These are phyloP conservation scores for Idaea dimidiata DNA, from an alignment of 2,888 invertebrate genomes.

Conservation along the genomic window DNA sequence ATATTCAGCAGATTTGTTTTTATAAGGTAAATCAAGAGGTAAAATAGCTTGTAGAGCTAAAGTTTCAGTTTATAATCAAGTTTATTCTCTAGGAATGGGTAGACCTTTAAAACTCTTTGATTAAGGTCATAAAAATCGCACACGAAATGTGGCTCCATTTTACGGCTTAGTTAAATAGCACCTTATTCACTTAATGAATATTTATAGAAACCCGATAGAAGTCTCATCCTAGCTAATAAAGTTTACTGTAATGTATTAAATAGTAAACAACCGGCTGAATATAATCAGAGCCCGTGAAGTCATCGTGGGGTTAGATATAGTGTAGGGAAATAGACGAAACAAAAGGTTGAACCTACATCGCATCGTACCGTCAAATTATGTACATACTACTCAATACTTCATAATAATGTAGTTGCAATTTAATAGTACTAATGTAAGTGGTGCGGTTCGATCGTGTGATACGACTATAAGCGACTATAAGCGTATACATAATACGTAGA, in stretches of 20 bases:
- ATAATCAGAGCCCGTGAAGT: not conserved
- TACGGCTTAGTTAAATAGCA: not conserved
- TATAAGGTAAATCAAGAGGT: too few relatives aligned
- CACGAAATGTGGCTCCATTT: not conserved
- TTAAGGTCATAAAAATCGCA: not conserved
- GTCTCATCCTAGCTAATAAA: not conserved
- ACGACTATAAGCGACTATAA: too few relatives aligned
- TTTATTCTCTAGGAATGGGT: too few relatives aligned
- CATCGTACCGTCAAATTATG: too few relatives aligned
- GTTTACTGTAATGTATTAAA: conserved; percentile 1
- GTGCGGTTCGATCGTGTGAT: too few relatives aligned
- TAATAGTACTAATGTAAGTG: too few relatives aligned
- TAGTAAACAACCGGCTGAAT: not conserved
- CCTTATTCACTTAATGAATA: not conserved
- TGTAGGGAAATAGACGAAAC: not conserved
- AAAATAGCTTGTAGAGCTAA: too few relatives aligned
- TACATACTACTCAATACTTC: too few relatives aligned
- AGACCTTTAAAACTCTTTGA: not conserved
- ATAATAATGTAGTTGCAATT: too few relatives aligned
- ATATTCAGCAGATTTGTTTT: too few relatives aligned
- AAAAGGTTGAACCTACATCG: not conserved
- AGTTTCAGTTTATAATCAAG: too few relatives aligned
- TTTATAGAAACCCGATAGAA: not conserved
- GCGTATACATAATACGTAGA: too few relatives aligned
- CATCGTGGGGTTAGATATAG: not conserved